Base-by-base conservation (phyloP, 2,888 invertebrate genomes). In the Merodon equestris region DNA sequence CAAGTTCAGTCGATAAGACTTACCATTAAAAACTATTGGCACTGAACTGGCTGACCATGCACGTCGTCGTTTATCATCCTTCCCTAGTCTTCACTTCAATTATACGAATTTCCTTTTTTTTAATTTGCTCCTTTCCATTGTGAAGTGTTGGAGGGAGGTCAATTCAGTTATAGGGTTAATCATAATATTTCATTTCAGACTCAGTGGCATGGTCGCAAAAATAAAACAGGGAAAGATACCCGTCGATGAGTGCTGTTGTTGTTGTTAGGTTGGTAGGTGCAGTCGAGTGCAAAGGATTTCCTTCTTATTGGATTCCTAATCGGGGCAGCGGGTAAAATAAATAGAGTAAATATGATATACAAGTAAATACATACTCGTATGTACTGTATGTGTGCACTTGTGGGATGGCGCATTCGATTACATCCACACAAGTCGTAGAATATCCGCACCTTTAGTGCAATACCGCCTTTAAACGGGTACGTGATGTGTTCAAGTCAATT, bases 281-380 rank as follows among this genome's bases (percentile, higher is more conserved):
- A 72, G 72, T 57, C 76, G 57, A 66, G 60, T 66, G 76, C 60
- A 67, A 76, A 72, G 60, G 66, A 67, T 76, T 76, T 75, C 45
- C 61, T 77, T 68, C 66, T 72, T 77, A 77, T 61, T 66, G 76
- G 66, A 72, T 77, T 72, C 56, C 60, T 72, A 77, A 77, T 77
- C 76, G 76, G 60, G 72, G 45, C 51, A 56, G 56, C 66, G 56
- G 56, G 66, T 66, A 58, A 56, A 63, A 53, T 63, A 57, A 61
- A 68, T 61, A 68, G 68, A 38, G 61, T 74, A 47, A 56, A 42
- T 47, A 70, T 70, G 74, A 61, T 74, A 60, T 61, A 70, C 47
- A 42, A 10, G 45, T 48, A 54, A 47, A 45, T 48, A 38, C 42
- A n/a, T n/a, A n/a, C n/a, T n/a, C n/a, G 27, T 15, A 45, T 61